A percentile compares a stretch with the other conserved stretches of the same genome.
Conservation (phyloP, 2,113 vertebrate genomes). For the Neolamprologus fasciatus region DNA sequence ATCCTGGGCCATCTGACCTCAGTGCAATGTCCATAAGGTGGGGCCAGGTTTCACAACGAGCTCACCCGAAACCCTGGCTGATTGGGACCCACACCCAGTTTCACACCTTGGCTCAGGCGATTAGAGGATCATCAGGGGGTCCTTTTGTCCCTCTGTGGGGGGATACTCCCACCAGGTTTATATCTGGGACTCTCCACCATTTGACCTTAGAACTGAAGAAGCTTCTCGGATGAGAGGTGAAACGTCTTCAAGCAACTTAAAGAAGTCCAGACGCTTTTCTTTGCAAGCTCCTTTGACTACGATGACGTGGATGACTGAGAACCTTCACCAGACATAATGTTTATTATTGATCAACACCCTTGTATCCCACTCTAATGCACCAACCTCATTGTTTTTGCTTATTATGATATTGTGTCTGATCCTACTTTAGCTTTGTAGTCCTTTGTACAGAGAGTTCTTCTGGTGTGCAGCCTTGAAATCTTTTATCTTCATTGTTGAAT, state of each 20-base stretch:
- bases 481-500: neutral
- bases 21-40: too few species aligned
- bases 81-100: too few species aligned
- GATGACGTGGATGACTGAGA: neutral
- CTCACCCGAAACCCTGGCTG: too few species aligned
- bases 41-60: too few species aligned
- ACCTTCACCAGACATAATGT: neutral
- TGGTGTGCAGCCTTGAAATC: neutral
- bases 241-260: rapidly evolving
- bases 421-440: neutral
- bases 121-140: too few species aligned
- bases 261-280: neutral
- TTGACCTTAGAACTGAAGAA: neutral
- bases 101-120: too few species aligned
- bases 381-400: neutral
- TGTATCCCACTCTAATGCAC: neutral
- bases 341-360: neutral
- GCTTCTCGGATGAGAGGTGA: neutral
- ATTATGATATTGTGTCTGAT: neutral
- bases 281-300: neutral
- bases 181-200: rapidly evolving
- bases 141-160: neutral
- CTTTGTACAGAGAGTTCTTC: neutral
- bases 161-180: rapidly evolving
- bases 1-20: too few species aligned